These are phyloP conservation scores for Drosophila ercepeae DNA, from an alignment of 1,140 invertebrate genomes.

Conservation along the genomic window DNA sequence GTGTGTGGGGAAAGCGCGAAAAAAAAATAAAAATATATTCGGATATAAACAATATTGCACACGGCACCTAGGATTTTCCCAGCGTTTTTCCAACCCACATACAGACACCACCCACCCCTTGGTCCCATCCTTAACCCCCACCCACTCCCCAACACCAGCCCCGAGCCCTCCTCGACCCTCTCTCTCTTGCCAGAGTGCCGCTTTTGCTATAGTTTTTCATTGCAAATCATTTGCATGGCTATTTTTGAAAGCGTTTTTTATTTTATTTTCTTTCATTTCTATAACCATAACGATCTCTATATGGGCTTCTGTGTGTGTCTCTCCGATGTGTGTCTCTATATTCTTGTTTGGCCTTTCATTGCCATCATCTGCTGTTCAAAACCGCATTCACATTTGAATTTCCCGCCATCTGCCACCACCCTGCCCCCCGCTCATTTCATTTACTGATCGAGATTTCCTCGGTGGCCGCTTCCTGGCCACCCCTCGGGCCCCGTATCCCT, in stretches of 20 bases:
- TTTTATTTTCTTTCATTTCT: conserved; percentile 45
- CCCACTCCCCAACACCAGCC: too few species aligned
- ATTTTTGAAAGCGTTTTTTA: conserved; percentile 78
- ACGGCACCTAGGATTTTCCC: conserved; percentile 67
- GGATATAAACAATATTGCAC: conserved; percentile 84
- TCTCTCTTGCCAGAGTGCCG: conserved; percentile 53
- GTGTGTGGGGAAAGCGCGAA: conserved; percentile 39
- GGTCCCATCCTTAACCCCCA: background rate
- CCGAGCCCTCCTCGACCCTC: conserved; percentile 67
- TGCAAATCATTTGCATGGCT: conserved; percentile 80
- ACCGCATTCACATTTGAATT: conserved; percentile 22
- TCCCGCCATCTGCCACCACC: background rate
- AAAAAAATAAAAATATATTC: conserved; percentile 70
- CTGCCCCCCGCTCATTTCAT: background rate
- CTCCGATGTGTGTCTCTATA: conserved; percentile 43
- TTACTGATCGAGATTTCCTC: conserved; percentile 73
- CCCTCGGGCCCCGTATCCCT: conserved; percentile 8
- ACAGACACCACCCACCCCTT: background rate
- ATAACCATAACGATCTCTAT: conserved; percentile 44
- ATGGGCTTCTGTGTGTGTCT: conserved; percentile 14
- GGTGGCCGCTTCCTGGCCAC: conserved; percentile 39
- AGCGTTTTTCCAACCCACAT: conserved; percentile 47
- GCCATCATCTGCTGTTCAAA: conserved; percentile 60
- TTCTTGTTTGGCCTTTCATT: conserved; percentile 70
- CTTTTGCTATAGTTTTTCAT: conserved; percentile 64